Percentiles rank a stretch among this genome's conserved stretches.
phyloP scores from a whole-genome alignment of 2,888 invertebrate species.

The Limnephilus auricula region DNA sequence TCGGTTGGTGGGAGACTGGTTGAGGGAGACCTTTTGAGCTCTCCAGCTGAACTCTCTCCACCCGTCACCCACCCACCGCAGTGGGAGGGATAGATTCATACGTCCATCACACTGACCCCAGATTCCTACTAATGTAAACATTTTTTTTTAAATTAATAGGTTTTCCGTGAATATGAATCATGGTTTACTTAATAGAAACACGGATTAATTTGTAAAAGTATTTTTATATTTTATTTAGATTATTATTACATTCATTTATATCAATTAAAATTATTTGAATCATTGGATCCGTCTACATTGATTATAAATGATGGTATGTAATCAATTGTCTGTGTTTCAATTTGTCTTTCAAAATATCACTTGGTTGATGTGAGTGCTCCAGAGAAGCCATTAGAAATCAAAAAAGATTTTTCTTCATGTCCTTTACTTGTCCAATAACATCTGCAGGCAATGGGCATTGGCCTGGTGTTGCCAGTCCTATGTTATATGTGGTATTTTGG shows the following conservation, averaged over 20 bases:
- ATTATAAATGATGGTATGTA: not conserved
- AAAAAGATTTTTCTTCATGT: not conserved
- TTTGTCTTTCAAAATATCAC: not conserved
- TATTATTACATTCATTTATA: not conserved
- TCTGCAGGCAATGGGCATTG: conserved; percentile 55
- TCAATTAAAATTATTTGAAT: too few species aligned
- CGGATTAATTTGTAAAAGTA: not conserved
- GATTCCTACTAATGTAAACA: too few species aligned
- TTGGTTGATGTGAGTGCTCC: not conserved
- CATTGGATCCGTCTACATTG: not conserved
- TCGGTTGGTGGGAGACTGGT: too few species aligned
- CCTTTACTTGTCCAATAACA: conserved; percentile 56
- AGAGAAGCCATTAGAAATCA: not conserved
- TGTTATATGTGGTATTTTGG: conserved; percentile 23
- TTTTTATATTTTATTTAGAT: not conserved
- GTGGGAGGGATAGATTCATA: too few species aligned
- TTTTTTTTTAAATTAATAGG: too few species aligned
- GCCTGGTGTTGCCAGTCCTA: conserved; percentile 15
- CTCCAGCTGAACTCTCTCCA: too few species aligned
- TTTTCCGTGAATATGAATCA: not conserved
- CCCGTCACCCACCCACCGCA: too few species aligned
- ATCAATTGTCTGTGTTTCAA: too few species aligned
- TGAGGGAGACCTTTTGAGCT: too few species aligned
- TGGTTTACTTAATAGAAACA: not conserved
- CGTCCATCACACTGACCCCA: too few species aligned